Conservation (phyloP, 2,888 invertebrate genomes). For the Sceliomorpha sp. region DNA sequence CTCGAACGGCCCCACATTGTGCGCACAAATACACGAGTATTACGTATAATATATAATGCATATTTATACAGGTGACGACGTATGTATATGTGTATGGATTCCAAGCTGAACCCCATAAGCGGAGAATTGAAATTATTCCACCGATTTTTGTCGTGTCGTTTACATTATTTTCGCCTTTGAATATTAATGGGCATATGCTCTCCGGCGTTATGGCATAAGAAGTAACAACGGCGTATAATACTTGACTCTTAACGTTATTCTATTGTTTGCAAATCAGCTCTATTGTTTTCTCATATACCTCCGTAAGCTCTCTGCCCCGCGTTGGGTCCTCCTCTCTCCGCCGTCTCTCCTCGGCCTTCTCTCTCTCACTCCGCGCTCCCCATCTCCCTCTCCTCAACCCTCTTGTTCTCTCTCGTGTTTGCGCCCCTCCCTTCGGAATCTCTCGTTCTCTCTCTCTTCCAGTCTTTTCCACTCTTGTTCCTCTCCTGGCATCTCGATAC, state of each 20-base stretch:
- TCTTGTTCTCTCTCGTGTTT: constrained; percentile 53
- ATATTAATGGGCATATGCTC: constrained; percentile 81
- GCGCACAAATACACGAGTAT: constrained; percentile 19
- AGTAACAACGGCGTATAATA: constrained; percentile 80
- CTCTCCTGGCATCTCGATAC: constrained; percentile 37
- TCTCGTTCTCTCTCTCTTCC: constrained; percentile 32
- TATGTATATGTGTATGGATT: constrained; percentile 41
- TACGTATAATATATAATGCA: constrained; percentile 30
- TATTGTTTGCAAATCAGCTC: constrained; percentile 81
- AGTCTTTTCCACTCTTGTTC: constrained; percentile 47
- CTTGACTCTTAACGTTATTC: constrained; percentile 80
- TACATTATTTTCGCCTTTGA: constrained; percentile 81
- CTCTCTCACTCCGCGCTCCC: constrained; percentile 52
- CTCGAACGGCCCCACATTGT: constrained; percentile 42
- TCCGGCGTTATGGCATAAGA: constrained; percentile 79
- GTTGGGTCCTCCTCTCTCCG: constrained; percentile 56
- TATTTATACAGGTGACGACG: constrained; percentile 50
- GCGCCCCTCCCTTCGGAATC: constrained; percentile 33
- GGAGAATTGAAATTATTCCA: constrained; percentile 80
- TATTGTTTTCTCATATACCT: constrained; percentile 80
- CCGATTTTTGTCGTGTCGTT: constrained; percentile 80
- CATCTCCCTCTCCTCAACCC: constrained; percentile 40
- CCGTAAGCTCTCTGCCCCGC: constrained; percentile 65
- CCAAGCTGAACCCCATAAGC: constrained; percentile 58
- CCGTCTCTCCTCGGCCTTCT: constrained; percentile 28